Evolutionary conservation across 2,797 vertebrate genomes (phyloP), one percentile per base, ranked within the genome.

Genomic region (Avahi laniger): DNA sequence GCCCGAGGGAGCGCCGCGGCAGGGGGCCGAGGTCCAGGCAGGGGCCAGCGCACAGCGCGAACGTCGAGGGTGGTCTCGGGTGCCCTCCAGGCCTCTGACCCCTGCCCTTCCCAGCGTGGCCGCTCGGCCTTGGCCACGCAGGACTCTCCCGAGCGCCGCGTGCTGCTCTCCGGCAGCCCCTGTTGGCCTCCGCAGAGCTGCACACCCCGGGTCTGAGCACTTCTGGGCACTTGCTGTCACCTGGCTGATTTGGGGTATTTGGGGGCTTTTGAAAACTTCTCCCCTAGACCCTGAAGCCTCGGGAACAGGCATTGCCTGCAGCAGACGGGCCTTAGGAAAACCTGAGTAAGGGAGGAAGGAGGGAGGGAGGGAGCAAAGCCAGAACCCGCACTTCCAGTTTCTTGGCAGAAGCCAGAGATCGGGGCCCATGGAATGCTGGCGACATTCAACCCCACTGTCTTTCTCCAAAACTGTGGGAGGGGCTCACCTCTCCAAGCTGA

Each of bases 141-240:
- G 65, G 41, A 35, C 46, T 10, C 15, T 35, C 13, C 1, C 0
- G 7, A 0, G 35, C 5, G 48, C 70, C 14, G 1, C 38, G 13
- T 43, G 4, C 59, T 54, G 18, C 67, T 15, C 46, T 69, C 43
- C 41, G n/a, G 22, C 41, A 26, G 43, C 20, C 38, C 35, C n/a
- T 4, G 0, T 17, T 20, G 57, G 26, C 24, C 59, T 63, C 59
- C 38, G 65, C 67, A 7, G 9, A 65, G 91, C 54, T 33, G 76
- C 35, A 24, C 14, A 1, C 24, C 4, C 46, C 65, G 14, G 8
- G 48, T 78, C 38, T 13, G 43, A 50, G 46, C 26, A 9, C 2
- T 78, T 84, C 65, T n/a, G 46, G 41, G 65, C 59, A 28, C 30
- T 12, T 28, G 67, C 72, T 41, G 2, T 46, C 83, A 35, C 28